Evolutionary conservation across 2,888 invertebrate species (phyloP).

Genomic region (Tenthredo livida): DNA sequence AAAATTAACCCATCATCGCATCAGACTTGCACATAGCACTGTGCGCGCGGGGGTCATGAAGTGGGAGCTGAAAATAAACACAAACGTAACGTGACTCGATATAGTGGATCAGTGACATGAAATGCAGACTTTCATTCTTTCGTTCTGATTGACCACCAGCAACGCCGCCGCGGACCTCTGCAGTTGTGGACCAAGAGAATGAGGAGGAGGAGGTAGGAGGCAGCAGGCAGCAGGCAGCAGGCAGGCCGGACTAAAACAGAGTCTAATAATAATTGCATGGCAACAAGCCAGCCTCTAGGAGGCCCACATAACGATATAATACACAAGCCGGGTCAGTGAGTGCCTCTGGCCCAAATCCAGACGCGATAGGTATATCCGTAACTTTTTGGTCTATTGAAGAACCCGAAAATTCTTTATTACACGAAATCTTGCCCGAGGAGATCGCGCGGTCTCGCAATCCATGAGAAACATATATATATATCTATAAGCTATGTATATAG

Average conservation of each 20-base stretch:
- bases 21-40: not conserved
- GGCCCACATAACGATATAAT: slow-evolving; percentile 38
- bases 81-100: not conserved
- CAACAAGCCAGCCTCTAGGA: slow-evolving; percentile 39
- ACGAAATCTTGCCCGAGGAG: slow-evolving; percentile 7
- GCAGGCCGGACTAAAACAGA: slow-evolving; percentile 9
- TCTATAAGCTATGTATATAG: not conserved
- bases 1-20: not conserved
- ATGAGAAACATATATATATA: not conserved
- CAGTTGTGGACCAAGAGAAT: not conserved
- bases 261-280: slow-evolving; percentile 47
- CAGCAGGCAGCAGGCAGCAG: not conserved
- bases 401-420: slow-evolving; percentile 9
- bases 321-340: slow-evolving; percentile 39
- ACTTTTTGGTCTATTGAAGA: not conserved
- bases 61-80: not conserved
- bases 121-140: slow-evolving; percentile 9
- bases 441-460: not conserved
- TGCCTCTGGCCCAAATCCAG: slow-evolving; percentile 39
- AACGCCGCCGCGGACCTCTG: slow-evolving; percentile 3
- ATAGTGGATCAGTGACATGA: not conserved
- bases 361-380: not conserved
- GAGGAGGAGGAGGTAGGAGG: not conserved
- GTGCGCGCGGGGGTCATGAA: not conserved
- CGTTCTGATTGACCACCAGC: slow-evolving; percentile 11